Evolutionary conservation across 2,797 vertebrate genomes (phyloP).

Genomic region (Siniperca undulata): DNA sequence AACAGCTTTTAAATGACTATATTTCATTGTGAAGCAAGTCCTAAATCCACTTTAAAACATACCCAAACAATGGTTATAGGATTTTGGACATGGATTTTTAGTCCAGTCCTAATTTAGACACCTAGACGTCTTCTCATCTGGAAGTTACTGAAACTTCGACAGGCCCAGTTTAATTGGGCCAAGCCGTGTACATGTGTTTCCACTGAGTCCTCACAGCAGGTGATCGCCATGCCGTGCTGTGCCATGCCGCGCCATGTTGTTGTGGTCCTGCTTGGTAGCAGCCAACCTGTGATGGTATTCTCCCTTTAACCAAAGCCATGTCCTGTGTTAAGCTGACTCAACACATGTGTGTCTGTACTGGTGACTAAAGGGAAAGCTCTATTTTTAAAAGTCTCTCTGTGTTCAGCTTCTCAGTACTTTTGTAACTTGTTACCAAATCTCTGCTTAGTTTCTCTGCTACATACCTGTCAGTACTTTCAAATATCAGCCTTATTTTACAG

Average conservation of each 20-base stretch:
- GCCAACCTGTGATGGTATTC: not conserved
- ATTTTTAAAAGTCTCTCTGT: not conserved
- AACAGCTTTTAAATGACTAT: not conserved
- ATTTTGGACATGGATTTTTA: not conserved
- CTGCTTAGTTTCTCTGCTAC: not conserved
- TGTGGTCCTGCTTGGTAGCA: conserved; percentile 1
- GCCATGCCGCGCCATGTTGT: not conserved
- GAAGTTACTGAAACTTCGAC: not conserved
- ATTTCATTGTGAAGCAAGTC: not conserved
- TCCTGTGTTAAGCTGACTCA: not conserved
- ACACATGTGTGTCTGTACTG: not conserved
- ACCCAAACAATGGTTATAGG: not conserved
- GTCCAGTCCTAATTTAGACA: not conserved
- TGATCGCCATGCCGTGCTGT: not conserved
- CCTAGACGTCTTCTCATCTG: not conserved
- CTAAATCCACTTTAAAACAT: not conserved
- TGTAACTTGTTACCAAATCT: not conserved
- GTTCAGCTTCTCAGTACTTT: not conserved
- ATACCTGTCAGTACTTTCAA: not conserved
- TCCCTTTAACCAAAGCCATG: conserved; percentile 1
- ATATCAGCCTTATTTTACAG: not conserved
- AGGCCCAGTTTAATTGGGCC: not conserved
- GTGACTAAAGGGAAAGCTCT: not conserved
- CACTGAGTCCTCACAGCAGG: conserved; percentile 6
- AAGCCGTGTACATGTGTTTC: not conserved